phyloP scores from a whole-genome alignment of 2,797 vertebrate species.

The Neosilurus mollespiculum region DNA sequence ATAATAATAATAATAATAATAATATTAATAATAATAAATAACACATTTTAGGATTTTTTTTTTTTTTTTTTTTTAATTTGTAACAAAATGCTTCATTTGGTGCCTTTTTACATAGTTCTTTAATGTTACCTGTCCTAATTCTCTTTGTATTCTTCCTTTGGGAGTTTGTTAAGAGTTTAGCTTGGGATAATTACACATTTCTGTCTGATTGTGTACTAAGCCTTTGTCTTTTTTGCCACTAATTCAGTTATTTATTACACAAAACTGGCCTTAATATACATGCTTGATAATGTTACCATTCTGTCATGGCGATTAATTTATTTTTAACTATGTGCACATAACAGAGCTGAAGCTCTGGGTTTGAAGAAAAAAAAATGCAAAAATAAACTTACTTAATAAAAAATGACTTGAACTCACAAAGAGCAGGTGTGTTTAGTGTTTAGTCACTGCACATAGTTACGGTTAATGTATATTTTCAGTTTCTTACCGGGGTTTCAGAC shows the following conservation, averaged over 20 bases:
- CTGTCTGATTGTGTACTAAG: slow-evolving; percentile 58
- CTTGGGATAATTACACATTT: slow-evolving; percentile 48
- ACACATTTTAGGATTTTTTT: slow-evolving; percentile 34
- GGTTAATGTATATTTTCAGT: no score
- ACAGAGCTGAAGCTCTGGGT: slow-evolving; percentile 79
- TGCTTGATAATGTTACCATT: slow-evolving; percentile 85
- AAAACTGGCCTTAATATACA: slow-evolving; percentile 88
- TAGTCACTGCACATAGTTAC: neutral
- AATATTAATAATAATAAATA: slow-evolving; percentile 36
- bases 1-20: slow-evolving; percentile 41
- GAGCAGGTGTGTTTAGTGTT: neutral
- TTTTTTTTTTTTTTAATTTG: slow-evolving; percentile 54
- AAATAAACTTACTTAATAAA: slow-evolving; percentile 85
- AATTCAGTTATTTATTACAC: slow-evolving; percentile 81
- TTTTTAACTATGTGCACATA: slow-evolving; percentile 87
- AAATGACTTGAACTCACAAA: slow-evolving; percentile 55
- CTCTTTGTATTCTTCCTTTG: slow-evolving; percentile 50
- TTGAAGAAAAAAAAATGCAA: slow-evolving; percentile 76
- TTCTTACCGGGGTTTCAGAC: neutral
- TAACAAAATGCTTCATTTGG: slow-evolving; percentile 75
- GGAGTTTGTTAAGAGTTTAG: slow-evolving; percentile 40
- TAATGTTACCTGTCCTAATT: slow-evolving; percentile 36
- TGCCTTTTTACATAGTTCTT: slow-evolving; percentile 81
- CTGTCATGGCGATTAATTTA: slow-evolving; percentile 88
- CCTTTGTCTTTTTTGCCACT: slow-evolving; percentile 64